Percentiles rank a stretch among this genome's conserved stretches.
phyloP scores from a whole-genome alignment of 2,888 invertebrate genomes.

The Luperina nickerlii region DNA sequence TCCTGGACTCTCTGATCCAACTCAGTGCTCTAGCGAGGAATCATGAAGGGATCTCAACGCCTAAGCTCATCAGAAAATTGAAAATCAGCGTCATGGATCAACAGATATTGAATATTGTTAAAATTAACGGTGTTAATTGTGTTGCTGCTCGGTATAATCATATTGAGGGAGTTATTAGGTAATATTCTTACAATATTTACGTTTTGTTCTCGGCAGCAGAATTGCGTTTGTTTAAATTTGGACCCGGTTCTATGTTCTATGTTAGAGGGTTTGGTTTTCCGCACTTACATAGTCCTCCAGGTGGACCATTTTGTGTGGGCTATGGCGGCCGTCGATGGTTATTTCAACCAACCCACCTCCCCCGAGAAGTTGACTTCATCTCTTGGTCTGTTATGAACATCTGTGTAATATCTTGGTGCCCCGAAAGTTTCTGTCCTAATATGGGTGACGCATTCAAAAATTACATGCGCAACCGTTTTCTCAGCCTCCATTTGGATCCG shows the following conservation, averaged over 20 bases:
- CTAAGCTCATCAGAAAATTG: constrained; percentile 69
- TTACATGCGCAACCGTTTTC: not conserved
- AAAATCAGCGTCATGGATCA: constrained; percentile 65
- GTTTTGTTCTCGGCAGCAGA: not conserved
- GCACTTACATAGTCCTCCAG: too few species aligned
- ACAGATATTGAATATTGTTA: constrained; percentile 15
- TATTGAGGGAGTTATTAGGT: constrained; percentile 58
- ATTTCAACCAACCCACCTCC: too few species aligned
- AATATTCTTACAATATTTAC: not conserved
- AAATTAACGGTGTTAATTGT: constrained; percentile 51
- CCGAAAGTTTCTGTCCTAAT: not conserved
- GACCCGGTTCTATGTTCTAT: too few species aligned
- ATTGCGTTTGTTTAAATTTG: not conserved
- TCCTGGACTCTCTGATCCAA: constrained; percentile 73
- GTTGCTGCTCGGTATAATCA: constrained; percentile 50
- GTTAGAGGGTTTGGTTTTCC: too few species aligned
- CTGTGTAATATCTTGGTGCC: not conserved
- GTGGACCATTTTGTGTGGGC: too few species aligned
- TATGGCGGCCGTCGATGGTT: too few species aligned
- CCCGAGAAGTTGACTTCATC: too few species aligned
- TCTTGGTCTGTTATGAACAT: too few species aligned
- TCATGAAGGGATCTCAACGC: constrained; percentile 66
- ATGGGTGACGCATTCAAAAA: not conserved
- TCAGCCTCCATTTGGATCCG: not conserved
- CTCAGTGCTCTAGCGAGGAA: constrained; percentile 62